Evolutionary conservation across 1,140 invertebrate species (phyloP), one percentile per base, ranked within the genome.

Genomic region (Hesperophylax magnus): DNA sequence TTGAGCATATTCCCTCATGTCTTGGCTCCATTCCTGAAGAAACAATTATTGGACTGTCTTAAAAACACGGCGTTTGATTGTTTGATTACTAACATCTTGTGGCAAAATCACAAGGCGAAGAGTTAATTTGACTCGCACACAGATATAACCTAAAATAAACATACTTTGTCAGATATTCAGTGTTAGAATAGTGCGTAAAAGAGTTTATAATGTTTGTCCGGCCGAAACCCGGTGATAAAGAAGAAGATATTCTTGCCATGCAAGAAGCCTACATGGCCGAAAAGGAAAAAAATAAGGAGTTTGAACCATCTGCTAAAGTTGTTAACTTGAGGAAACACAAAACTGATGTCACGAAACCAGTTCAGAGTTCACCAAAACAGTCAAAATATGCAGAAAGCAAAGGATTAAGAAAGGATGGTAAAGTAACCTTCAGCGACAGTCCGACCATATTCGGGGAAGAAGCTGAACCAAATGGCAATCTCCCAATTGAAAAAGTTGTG

Each of bases 241-340:
- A 95, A 82, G 92, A 94, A 22, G 93, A 95, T 84, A 89, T 95
- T 58, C 88, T 95, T 18, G 91, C 89, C 56, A 92, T 94, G 91
- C 94, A 95, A 85, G 91, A 93, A 81, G 92, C 94, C 72, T 96
- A 93, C 84, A 84, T 93, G 2, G 85, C 88, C 24, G 88, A 92
- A 83, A 91, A 91, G 79, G 84, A 84, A 15, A 89, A 88, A 54
- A 88, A 91, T 83, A 85, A 85, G 24, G 87, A 89, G 65, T 85
- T 91, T 18, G 86, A 91, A 71, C 91, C 93, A 2, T 91, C 93
- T 1, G 93, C 92, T 1, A 92, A 92, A 85, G 87, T 93, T 58
- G 87, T 92, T 9, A 92, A 92, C 84, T 85, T 91, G 71, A 87
- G 91, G 58, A 89, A 80, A 31, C 81, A 85, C 18, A 69, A 83